phyloP scores from a whole-genome alignment of 1,140 invertebrate genomes.

The Galleria mellonella region DNA sequence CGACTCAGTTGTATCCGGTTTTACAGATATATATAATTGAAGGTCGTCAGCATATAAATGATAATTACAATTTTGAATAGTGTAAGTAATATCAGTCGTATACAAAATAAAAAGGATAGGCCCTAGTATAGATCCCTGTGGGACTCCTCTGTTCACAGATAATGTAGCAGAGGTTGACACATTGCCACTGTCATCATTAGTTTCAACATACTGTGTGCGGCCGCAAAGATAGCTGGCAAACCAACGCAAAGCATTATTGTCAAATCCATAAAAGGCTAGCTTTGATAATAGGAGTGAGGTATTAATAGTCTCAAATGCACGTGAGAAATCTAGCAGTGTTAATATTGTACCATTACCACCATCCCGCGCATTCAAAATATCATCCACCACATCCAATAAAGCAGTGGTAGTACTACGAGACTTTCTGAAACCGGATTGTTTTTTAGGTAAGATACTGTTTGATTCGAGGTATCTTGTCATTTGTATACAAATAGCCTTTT shows the following conservation, averaged over 20 bases:
- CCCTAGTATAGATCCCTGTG: not conserved
- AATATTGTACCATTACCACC: not conserved
- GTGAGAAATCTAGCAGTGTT: not conserved
- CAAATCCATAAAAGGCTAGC: not conserved
- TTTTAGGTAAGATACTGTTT: not conserved
- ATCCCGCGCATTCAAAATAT: not conserved
- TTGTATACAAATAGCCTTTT: conserved; percentile 4
- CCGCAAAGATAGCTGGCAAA: not conserved
- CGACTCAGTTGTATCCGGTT: not conserved
- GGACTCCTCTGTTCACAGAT: not conserved
- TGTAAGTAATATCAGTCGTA: not conserved
- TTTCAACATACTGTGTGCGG: too few relatives aligned
- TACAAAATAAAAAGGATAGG: not conserved
- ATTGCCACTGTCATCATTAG: not conserved
- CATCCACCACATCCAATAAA: not conserved
- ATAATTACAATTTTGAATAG: not conserved
- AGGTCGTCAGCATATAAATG: not conserved
- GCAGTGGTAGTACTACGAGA: not conserved
- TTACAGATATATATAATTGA: not conserved
- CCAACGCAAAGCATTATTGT: not conserved
- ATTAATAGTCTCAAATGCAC: not conserved
- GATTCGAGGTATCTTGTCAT: not conserved
- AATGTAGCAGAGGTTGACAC: not conserved
- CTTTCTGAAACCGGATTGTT: not conserved
- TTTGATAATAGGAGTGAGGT: not conserved